These are phyloP conservation scores for Columbina picui DNA, from an alignment of 2,113 vertebrate species.

Conservation along the genomic window DNA sequence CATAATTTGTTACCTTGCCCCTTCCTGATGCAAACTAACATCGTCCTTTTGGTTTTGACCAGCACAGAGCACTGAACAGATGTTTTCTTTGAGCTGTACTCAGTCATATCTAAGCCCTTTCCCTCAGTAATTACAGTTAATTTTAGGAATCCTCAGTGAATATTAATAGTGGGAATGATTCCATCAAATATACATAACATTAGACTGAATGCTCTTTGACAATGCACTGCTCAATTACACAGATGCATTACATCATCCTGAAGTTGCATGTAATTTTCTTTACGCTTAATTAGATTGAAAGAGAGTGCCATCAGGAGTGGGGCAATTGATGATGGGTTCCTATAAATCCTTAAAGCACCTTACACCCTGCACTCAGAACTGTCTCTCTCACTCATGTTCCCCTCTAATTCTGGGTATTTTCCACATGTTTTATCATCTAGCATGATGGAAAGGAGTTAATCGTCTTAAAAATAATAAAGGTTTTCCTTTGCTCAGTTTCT, in stretches of 20 bases:
- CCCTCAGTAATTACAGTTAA: conserved; percentile 54
- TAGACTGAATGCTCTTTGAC: background rate
- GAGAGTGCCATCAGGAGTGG: background rate
- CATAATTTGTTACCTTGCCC: background rate
- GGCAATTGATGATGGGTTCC: background rate
- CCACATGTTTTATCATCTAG: background rate
- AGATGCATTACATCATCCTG: conserved; percentile 51
- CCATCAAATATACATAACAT: conserved; percentile 32
- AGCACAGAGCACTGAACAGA: conserved; percentile 19
- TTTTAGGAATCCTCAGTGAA: conserved; percentile 57
- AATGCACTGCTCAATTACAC: background rate
- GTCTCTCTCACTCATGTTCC: background rate
- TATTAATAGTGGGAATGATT: conserved; percentile 51
- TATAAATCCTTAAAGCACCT: background rate
- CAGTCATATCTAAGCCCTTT: conserved; percentile 24
- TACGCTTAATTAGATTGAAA: conserved; percentile 23
- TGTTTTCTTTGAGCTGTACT: conserved; percentile 50
- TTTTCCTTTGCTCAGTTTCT: background rate
- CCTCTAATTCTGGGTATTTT: background rate
- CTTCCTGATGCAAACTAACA: background rate
- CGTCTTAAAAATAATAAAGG: background rate
- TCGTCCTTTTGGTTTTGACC: background rate
- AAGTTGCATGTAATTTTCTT: conserved; percentile 21
- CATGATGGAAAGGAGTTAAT: background rate
- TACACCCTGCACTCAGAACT: background rate